phyloP scores from a whole-genome alignment of 2,113 vertebrate genomes.

The Litocranius walleri region DNA sequence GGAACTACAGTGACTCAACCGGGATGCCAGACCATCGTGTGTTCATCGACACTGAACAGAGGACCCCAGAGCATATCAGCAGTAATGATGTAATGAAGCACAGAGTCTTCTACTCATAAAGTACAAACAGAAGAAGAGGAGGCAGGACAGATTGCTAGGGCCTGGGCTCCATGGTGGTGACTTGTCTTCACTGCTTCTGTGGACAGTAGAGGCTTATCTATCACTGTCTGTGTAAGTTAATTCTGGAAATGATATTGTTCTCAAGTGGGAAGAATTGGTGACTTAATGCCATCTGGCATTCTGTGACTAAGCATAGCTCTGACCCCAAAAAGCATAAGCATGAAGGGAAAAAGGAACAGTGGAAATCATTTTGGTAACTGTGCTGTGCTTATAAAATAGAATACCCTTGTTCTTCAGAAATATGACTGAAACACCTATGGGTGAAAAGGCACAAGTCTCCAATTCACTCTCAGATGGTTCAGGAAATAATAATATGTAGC shows the following conservation, averaged over 20 bases:
- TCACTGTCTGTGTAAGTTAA: constrained; percentile 52
- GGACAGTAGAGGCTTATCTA: constrained; percentile 3
- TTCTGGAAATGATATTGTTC: constrained; percentile 52
- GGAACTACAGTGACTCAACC: not conserved
- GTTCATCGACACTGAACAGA: not conserved
- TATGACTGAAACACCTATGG: not conserved
- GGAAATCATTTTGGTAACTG: not conserved
- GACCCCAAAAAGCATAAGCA: not conserved
- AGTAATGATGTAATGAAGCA: not conserved
- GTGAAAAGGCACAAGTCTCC: not conserved
- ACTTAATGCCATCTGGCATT: constrained; percentile 49
- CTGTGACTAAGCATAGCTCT: constrained; percentile 40
- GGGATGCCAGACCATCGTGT: not conserved
- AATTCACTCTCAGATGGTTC: not conserved
- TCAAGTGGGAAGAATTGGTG: constrained; percentile 35
- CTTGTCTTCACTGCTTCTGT: not conserved
- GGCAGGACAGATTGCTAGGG: not conserved
- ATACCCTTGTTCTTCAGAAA: not conserved
- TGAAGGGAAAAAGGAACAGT: not conserved
- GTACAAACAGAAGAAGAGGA: not conserved
- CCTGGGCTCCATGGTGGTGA: not conserved
- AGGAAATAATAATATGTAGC: not conserved
- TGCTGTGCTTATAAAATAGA: not conserved
- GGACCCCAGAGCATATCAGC: not conserved
- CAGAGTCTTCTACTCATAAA: not conserved